Conservation (phyloP, 2,113 vertebrate genomes). For the Raja brachyura region DNA sequence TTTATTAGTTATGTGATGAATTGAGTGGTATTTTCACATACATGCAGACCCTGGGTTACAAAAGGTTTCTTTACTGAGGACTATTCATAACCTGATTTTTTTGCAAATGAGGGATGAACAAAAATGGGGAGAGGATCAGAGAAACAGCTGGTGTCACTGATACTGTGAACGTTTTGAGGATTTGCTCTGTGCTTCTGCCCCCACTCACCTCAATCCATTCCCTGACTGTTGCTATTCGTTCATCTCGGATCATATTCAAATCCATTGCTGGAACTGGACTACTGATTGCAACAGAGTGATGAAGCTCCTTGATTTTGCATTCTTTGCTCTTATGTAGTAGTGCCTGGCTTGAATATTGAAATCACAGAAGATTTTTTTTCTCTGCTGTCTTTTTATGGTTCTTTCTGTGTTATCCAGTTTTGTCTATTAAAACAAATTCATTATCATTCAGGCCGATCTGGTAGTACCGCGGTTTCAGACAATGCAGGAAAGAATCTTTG, state of each 20-base stretch:
- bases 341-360: background rate
- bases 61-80: too few species aligned
- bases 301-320: background rate
- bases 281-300: background rate
- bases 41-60: too few species aligned
- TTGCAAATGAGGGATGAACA: too few species aligned
- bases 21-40: background rate
- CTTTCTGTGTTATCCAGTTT: background rate
- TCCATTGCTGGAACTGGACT: background rate
- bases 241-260: background rate
- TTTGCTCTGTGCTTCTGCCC: too few species aligned
- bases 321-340: fast-evolving
- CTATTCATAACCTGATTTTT: too few species aligned
- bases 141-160: too few species aligned
- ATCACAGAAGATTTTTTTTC: background rate
- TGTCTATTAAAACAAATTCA: background rate
- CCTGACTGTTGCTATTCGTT: too few species aligned
- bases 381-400: background rate
- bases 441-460: constrained; percentile 50
- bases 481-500: constrained; percentile 77
- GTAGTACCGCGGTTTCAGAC: constrained; percentile 49
- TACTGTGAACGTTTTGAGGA: too few species aligned
- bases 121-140: too few species aligned
- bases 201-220: too few species aligned
- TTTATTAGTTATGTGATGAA: background rate